Evolutionary conservation across 2,888 invertebrate species (phyloP).

Genomic region (Catotricha subobsoleta): DNA sequence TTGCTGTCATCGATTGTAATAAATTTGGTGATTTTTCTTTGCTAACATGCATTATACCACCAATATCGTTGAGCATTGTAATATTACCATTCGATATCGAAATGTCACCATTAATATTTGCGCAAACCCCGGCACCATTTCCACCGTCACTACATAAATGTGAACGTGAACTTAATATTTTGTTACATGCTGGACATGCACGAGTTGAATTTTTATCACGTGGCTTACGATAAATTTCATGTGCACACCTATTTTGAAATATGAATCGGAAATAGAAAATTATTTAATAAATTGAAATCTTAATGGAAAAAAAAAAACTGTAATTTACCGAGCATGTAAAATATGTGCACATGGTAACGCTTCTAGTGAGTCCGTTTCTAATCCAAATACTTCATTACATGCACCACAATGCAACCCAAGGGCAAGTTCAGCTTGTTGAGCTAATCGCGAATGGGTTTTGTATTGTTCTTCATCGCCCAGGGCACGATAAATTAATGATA

Average conservation of each 20-base stretch:
- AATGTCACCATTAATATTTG: neutral
- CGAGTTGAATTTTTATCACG: slow-evolving; percentile 44
- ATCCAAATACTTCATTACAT: slow-evolving; percentile 60
- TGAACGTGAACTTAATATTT: slow-evolving; percentile 44
- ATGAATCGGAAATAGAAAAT: neutral
- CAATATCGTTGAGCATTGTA: neutral
- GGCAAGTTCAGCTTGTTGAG: slow-evolving; percentile 45
- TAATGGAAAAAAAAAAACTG: no score
- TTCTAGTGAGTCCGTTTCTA: slow-evolving; percentile 54
- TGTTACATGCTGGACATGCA: slow-evolving; percentile 52
- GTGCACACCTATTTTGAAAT: slow-evolving; percentile 44
- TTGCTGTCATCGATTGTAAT: no score
- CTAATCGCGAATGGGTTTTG: slow-evolving; percentile 46
- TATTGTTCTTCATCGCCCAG: slow-evolving; percentile 67
- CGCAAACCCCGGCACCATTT: slow-evolving; percentile 4
- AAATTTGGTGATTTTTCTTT: neutral
- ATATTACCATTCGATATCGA: no score
- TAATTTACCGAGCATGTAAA: slow-evolving; percentile 54
- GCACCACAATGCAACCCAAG: slow-evolving; percentile 65
- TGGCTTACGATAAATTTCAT: slow-evolving; percentile 40
- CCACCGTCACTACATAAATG: slow-evolving; percentile 30
- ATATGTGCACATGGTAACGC: slow-evolving; percentile 76
- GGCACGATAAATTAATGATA: slow-evolving; percentile 64
- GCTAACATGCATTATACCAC: neutral
- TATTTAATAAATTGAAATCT: neutral